Evolutionary conservation across 2,888 invertebrate species (phyloP).

Genomic region (Seladonia tumulorum): DNA sequence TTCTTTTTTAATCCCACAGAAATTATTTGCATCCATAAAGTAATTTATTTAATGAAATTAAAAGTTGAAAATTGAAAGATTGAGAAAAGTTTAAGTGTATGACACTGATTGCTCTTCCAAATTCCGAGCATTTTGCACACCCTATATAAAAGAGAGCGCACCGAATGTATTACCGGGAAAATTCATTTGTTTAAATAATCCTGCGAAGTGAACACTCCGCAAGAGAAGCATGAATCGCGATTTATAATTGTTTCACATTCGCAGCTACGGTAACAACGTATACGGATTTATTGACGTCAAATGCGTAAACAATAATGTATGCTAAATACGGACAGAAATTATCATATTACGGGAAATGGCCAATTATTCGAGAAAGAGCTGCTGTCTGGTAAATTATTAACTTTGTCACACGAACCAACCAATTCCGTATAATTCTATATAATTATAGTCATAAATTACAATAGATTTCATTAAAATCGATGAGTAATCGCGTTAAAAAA

Average conservation of each 20-base stretch:
- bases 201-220: conserved; percentile 9
- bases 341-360: conserved; percentile 26
- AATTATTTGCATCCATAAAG: too few relatives aligned
- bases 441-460: not conserved
- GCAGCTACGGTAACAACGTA: not conserved
- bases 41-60: too few relatives aligned
- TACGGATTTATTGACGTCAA: not conserved
- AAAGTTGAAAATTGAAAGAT: too few relatives aligned
- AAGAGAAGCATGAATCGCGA: not conserved
- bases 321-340: not conserved
- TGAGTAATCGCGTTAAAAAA: not conserved
- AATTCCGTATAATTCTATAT: not conserved
- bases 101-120: too few relatives aligned
- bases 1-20: too few relatives aligned
- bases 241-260: not conserved
- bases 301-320: conserved; percentile 34
- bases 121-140: too few relatives aligned
- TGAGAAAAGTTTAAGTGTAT: too few relatives aligned
- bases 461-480: not conserved
- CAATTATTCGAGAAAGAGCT: conserved; percentile 25
- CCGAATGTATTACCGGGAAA: too few relatives aligned
- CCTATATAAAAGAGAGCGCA: too few relatives aligned
- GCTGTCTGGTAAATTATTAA: conserved; percentile 40
- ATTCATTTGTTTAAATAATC: too few relatives aligned
- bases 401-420: not conserved